Evolutionary conservation across 2,888 invertebrate species (phyloP), one percentile per base, ranked within the genome.

Genomic region (Tetrapedia diversipes): DNA sequence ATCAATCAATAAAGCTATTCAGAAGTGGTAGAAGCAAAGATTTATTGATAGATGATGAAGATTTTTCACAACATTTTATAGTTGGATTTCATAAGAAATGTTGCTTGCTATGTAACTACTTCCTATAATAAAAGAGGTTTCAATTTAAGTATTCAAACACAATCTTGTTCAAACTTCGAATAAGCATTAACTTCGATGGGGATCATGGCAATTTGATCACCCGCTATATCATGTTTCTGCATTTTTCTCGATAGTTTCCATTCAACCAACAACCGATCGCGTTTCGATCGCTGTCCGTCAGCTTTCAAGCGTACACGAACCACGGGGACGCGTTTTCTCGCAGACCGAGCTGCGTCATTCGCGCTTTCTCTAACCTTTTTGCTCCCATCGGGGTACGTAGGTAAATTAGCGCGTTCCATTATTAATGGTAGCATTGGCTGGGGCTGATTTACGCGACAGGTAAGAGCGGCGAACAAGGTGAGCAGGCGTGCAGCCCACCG

Each of bases 381-480:
- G 63, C 51, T 34, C n/a, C 8, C 45, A 16, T 19, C 27, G 45
- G 29, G 39, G 27, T 29, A 32, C 29, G 37, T 24, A 67, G 54
- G 41, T 54, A 63, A 80, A 83, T 82, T 72, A 77, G 61, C 70
- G 45, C 6, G 59, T 61, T 73, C 32, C 70, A 71, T 82, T 78
- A 84, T 82, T 79, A 73, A 80, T 79, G 77, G 71, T 78, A 76
- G 77, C 73, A 81, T 81, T 76, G 79, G 77, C 37, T 51, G 61
- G 71, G 74, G 63, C 67, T 79, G 82, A 86, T 87, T 82, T 86
- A 84, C 82, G 82, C 80, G 84, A 84, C 79, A 83, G 80, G 80
- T 75, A 84, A 80, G 80, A 83, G 76, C 70, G 72, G 65, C 54
- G 73, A 80, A 77, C 76, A 84, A 83, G 84, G 83, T 80, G 86